Evolutionary conservation across 2,888 invertebrate genomes (phyloP), one percentile per base, ranked within the genome.

Genomic region (Drosophila pseudotalamancana): DNA sequence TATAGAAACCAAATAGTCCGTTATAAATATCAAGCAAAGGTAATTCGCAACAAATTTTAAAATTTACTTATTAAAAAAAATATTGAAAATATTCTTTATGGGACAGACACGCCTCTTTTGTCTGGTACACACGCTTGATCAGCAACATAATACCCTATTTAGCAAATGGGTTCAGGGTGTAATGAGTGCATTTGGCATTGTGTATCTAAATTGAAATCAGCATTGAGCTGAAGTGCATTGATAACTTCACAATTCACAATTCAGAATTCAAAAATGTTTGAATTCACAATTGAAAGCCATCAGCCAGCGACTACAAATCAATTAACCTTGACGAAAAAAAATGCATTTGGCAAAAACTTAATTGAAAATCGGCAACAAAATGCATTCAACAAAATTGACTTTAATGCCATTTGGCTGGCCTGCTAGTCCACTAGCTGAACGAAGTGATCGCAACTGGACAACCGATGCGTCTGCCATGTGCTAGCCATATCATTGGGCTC

Each of bases 301-400:
- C 72, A 63, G 55, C 56, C 35, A 60, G 51, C 62, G 49, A 49
- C 62, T 39, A 45, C 39, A 77, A 59, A 49, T 81, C 88, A 73
- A 83, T 83, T 87, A 88, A 86, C 83, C 88, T 88, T 88, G 88
- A 53, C 34, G 46, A 67, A 70, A 80, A 49, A 67, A 70, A 80
- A 80, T 81, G 74, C 77, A 63, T 78, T 77, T 75, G 74, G 67
- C 69, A 72, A 51, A 62, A 85, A 78, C 53, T 65, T 78, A 87
- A 77, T 79, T 87, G 77, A 79, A 79, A 79, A 87, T 70, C 61
- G 64, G 68, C 79, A 76, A 63, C 49, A 62, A 72, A 78, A 75
- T 78, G 86, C 88, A 81, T 87, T 87, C 62, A 64, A 64, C 65
- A 55, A 64, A 62, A 67, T 62, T 59, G 75, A 71, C 53, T 65